These are phyloP conservation scores for Scaptomyza graminum DNA, from an alignment of 1,140 invertebrate genomes.

Conservation along the genomic window DNA sequence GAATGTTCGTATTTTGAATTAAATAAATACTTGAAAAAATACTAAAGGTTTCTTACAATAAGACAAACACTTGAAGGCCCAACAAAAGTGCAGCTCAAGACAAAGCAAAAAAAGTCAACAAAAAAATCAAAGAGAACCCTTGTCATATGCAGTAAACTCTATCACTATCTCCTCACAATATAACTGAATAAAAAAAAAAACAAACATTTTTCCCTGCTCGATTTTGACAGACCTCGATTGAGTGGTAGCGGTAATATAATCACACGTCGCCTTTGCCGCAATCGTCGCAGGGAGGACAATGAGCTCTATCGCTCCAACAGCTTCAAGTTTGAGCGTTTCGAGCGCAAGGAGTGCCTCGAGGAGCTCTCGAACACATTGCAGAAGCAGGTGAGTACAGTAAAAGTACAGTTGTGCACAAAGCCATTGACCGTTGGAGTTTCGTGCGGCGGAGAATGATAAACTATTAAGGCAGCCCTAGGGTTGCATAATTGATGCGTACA, in stretches of 20 bases:
- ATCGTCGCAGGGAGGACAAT: conserved; percentile 89
- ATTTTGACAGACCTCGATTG: conserved; percentile 54
- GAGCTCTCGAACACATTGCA: conserved; percentile 84
- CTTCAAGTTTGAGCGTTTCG: conserved; percentile 92
- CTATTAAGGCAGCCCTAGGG: conserved; percentile 24
- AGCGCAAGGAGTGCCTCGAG: conserved; percentile 87
- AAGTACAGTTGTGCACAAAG: conserved; percentile 15
- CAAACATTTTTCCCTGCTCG: neutral
- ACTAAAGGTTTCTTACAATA: neutral
- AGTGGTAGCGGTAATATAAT: conserved; percentile 83
- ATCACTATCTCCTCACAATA: neutral
- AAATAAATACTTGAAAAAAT: no score
- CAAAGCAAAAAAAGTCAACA: neutral
- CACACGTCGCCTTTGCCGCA: conserved; percentile 88
- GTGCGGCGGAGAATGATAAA: neutral
- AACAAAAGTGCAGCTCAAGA: conserved; percentile 1
- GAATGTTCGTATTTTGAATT: no score
- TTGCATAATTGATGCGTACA: conserved; percentile 43
- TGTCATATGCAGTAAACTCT: neutral
- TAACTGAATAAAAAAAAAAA: neutral
- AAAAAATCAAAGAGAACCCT: neutral
- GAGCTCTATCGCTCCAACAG: conserved; percentile 92
- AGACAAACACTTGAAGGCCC: neutral
- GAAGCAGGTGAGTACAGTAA: conserved; percentile 84
- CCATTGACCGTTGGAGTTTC: conserved; percentile 26